Conservation (phyloP, 2,888 invertebrate species). For the Hyles lineata region DNA sequence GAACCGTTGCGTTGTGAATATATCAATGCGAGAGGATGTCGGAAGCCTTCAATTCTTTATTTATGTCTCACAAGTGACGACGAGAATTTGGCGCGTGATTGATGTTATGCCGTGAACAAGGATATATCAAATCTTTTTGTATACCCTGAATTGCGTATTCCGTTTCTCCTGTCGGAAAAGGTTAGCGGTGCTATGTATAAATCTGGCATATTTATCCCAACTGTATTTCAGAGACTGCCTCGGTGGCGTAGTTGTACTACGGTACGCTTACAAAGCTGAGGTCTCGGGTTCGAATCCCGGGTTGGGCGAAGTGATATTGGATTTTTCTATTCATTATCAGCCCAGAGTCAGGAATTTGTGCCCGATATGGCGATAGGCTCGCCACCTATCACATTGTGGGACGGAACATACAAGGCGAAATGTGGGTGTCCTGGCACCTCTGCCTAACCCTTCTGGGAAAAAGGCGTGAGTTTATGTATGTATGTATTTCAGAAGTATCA, state of each 20-base stretch:
- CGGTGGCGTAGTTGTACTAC: too few species aligned
- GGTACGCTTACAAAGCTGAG: too few species aligned
- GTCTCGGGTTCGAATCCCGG: too few species aligned
- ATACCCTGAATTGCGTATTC: conserved; percentile 53
- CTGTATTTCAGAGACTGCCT: conserved; percentile 24
- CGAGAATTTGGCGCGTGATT: conserved; percentile 69
- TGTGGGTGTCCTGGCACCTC: too few species aligned
- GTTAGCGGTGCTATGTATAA: conserved; percentile 21
- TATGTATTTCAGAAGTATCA: conserved; percentile 22
- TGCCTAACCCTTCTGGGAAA: too few species aligned
- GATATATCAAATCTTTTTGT: conserved; percentile 70
- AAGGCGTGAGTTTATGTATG: too few species aligned
- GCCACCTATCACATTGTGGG: too few species aligned
- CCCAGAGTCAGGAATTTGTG: too few species aligned
- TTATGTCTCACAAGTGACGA: conserved; percentile 69
- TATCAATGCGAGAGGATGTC: conserved; percentile 67
- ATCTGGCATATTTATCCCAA: conserved; percentile 29
- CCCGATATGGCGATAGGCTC: too few species aligned
- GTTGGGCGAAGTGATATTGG: too few species aligned
- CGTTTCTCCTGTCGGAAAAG: conserved; percentile 45
- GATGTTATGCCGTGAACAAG: conserved; percentile 68
- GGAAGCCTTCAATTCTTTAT: conserved; percentile 71
- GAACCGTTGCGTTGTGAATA: conserved; percentile 66
- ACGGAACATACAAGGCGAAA: too few species aligned
- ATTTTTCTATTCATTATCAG: too few species aligned